Evolutionary conservation across 2,888 invertebrate genomes (phyloP).

Genomic region (Chrysolina americana): DNA sequence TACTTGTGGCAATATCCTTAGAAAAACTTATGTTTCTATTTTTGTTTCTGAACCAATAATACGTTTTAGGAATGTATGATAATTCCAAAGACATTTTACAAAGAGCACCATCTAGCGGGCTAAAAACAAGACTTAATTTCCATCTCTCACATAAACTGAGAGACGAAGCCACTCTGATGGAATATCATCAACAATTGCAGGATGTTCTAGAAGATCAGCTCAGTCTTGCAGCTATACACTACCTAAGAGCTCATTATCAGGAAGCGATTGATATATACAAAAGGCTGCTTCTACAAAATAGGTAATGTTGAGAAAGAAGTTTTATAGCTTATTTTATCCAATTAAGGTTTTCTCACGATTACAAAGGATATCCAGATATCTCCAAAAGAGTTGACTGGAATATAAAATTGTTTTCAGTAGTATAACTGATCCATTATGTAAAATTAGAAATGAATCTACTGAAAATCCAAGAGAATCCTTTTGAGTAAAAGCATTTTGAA

Average conservation of each 20-base stretch:
- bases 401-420: no score
- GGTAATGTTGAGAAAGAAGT: constrained; percentile 71
- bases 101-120: constrained; percentile 76
- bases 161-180: constrained; percentile 88
- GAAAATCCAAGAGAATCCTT: no score
- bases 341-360: no score
- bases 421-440: no score
- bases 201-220: constrained; percentile 95
- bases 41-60: not conserved
- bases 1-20: no score
- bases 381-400: no score
- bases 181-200: constrained; percentile 86
- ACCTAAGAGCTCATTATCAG: constrained; percentile 95
- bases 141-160: constrained; percentile 94
- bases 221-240: constrained; percentile 96
- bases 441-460: no score
- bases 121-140: constrained; percentile 85
- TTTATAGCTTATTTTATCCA: not conserved
- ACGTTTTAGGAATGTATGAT: constrained; percentile 77
- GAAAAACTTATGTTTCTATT: no score
- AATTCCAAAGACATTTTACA: constrained; percentile 78
- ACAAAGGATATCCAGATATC: no score
- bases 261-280: constrained; percentile 99
- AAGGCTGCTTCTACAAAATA: constrained; percentile 89
- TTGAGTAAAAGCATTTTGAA: no score